These are phyloP conservation scores for Scomber japonicus DNA, from an alignment of 2,113 vertebrate species.

Conservation along the genomic window DNA sequence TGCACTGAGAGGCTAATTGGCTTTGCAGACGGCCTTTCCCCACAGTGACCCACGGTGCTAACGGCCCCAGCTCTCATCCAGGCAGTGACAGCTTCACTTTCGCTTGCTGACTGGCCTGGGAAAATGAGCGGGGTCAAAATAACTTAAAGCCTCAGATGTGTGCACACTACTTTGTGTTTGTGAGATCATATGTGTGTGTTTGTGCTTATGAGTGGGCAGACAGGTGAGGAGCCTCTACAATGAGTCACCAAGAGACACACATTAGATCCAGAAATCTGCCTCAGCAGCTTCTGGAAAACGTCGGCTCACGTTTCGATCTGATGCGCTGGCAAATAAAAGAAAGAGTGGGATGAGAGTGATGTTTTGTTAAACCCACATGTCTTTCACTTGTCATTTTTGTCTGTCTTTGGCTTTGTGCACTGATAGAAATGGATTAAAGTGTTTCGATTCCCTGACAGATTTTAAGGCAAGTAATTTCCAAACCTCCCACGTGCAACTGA, in stretches of 20 bases:
- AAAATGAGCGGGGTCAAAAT: conserved; percentile 52
- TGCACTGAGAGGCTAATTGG: conserved; percentile 76
- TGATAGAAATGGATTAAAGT: conserved; percentile 52
- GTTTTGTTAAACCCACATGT: conserved; percentile 44
- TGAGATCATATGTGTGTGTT: not conserved
- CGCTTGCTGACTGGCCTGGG: conserved; percentile 16
- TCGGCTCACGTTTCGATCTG: conserved; percentile 43
- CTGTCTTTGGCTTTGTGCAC: conserved; percentile 25
- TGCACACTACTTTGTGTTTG: not conserved
- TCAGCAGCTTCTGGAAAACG: conserved; percentile 62
- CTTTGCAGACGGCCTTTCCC: conserved; percentile 79
- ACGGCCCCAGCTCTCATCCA: conserved; percentile 45
- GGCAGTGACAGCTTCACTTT: conserved; percentile 55
- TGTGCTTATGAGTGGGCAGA: conserved; percentile 37
- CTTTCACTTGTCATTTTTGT: conserved; percentile 50
- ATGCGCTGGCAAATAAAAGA: conserved; percentile 15
- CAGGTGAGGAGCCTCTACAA: conserved; percentile 57
- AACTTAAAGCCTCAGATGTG: conserved; percentile 1
- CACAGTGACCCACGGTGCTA: conserved; percentile 61
- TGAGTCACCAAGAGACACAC: conserved; percentile 47
- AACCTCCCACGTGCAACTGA: conserved; percentile 68
- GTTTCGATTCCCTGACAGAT: conserved; percentile 49
- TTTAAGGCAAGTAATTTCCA: conserved; percentile 45
- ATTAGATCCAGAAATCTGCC: conserved; percentile 37
- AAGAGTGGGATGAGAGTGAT: conserved; percentile 44